Evolutionary conservation across 2,888 invertebrate species (phyloP).

Genomic region (Thecocarcelia acutangulata): DNA sequence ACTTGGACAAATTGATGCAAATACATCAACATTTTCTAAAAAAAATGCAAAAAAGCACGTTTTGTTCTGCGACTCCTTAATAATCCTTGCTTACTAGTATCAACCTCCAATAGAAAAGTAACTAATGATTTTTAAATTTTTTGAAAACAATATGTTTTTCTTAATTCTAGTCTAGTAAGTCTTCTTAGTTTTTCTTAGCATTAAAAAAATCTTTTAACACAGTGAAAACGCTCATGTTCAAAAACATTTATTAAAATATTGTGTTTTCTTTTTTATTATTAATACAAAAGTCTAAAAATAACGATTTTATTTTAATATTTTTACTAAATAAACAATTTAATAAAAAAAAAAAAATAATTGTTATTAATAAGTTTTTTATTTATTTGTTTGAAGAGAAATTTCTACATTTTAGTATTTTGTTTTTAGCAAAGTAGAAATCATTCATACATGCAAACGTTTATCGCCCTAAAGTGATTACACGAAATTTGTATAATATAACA

Average conservation of each 20-base stretch:
- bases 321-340: constrained; percentile 14
- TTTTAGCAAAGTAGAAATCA: constrained; percentile 38
- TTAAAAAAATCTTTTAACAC: background rate
- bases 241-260: background rate
- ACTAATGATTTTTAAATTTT: too few species aligned
- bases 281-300: constrained; percentile 42
- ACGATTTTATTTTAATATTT: constrained; percentile 26
- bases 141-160: too few species aligned
- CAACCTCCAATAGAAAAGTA: too few species aligned
- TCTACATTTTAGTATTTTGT: constrained; percentile 42
- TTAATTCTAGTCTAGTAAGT: too few species aligned
- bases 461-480: constrained; percentile 35
- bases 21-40: too few species aligned
- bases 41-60: too few species aligned
- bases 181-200: too few species aligned
- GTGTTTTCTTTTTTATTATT: background rate
- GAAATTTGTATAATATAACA: constrained; percentile 37
- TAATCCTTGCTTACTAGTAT: too few species aligned
- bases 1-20: too few species aligned
- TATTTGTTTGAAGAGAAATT: constrained; percentile 37
- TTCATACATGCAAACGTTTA: constrained; percentile 36
- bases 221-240: background rate
- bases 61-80: too few species aligned
- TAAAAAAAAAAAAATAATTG: constrained; percentile 51
- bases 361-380: constrained; percentile 24